Evolutionary conservation across 2,888 invertebrate genomes (phyloP).

Genomic region (Drosophila engyochracea): DNA sequence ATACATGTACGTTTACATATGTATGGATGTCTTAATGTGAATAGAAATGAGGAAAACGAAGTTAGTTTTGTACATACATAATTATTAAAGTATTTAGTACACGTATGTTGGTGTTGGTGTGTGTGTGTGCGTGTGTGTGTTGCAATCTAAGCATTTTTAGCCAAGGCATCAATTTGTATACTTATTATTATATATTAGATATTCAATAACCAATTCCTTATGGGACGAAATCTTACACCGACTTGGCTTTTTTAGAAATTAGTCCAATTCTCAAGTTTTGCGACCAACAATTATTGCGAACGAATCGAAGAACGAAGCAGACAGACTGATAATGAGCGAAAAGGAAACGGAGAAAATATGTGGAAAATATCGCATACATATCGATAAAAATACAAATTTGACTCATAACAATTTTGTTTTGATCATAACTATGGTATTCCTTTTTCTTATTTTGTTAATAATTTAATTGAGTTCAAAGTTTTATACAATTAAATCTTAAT

Average conservation of each 20-base stretch:
- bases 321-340: conserved; percentile 53
- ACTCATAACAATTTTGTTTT: background rate
- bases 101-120: conserved; percentile 40
- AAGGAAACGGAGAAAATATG: conserved; percentile 45
- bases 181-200: conserved; percentile 12
- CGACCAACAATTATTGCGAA: conserved; percentile 53
- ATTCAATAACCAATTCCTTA: conserved; percentile 10
- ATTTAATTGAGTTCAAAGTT: background rate
- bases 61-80: conserved; percentile 44
- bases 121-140: conserved; percentile 15
- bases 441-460: background rate
- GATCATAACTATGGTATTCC: conserved; percentile 5
- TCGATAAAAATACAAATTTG: conserved; percentile 26
- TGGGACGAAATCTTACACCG: conserved; percentile 25
- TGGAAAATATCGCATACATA: conserved; percentile 37
- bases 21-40: conserved; percentile 31
- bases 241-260: conserved; percentile 30
- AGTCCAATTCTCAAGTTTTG: conserved; percentile 38
- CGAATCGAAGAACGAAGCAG: conserved; percentile 53
- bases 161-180: conserved; percentile 23
- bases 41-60: conserved; percentile 47
- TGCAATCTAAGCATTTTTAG: conserved; percentile 23
- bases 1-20: conserved; percentile 21
- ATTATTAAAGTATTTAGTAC: conserved; percentile 47
- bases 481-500: background rate